Percentiles rank a stretch among this genome's conserved stretches.
Conservation (phyloP, 2,888 invertebrate genomes). For the Epistrophe grossulariae region DNA sequence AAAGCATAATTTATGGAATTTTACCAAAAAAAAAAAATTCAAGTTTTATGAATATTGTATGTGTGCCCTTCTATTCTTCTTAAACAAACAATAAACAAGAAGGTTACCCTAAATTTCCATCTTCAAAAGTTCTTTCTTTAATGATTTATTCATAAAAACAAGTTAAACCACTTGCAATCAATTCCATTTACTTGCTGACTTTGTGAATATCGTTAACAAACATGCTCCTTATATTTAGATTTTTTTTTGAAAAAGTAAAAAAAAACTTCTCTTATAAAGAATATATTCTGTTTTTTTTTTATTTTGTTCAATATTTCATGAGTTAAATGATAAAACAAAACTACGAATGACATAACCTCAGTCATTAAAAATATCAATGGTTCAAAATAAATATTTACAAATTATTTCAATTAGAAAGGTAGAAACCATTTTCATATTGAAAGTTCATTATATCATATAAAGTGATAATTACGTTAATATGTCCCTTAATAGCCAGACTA, state of each 20-base stretch:
- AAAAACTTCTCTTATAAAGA: not conserved
- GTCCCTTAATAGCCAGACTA: not conserved
- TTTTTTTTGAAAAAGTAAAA: not conserved
- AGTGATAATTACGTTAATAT: not conserved
- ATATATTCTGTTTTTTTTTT: not conserved
- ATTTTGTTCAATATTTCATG: not conserved
- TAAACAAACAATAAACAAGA: not conserved
- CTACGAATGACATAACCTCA: not conserved
- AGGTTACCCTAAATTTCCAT: not conserved
- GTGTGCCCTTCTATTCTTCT: not conserved
- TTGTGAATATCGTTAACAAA: not conserved
- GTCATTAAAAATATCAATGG: not conserved
- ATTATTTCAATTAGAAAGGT: not conserved
- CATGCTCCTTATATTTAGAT: not conserved
- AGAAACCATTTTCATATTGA: not conserved
- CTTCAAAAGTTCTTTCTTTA: slow-evolving; percentile 1
- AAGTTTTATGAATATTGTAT: not conserved
- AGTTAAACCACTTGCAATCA: not conserved
- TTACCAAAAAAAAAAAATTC: slow-evolving; percentile 6
- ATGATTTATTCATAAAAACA: not conserved
- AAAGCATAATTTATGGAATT: not conserved
- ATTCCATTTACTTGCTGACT: not conserved
- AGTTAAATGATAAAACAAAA: not conserved
- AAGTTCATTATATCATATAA: not conserved
- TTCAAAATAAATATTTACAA: not conserved